Evolutionary conservation across 2,888 invertebrate genomes (phyloP), one percentile per base, ranked within the genome.

Genomic region (Neuroscelio doddi): DNA sequence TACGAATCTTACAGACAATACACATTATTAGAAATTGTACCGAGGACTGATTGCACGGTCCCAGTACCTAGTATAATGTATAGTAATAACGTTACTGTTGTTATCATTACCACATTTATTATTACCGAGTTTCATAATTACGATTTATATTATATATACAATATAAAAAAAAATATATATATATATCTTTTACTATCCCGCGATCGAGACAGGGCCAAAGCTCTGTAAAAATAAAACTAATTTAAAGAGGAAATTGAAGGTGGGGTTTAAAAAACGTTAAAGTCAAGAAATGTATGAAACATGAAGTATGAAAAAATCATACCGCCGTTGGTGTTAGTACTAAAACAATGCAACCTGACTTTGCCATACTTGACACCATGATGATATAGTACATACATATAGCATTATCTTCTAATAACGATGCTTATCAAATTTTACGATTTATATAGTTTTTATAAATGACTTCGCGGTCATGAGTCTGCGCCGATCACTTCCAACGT

Each of bases 1-100:
- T 72, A 70, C 69, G 71, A 74, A 72, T 65, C 69, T 70, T 74
- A 63, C 71, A 72, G 71, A 74, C 73, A 74, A 74, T 74, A 74
- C 72, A 72, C 66, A 72, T 70, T 74, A 72, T 71, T 72, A 72
- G 70, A 74, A 71, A 71, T 74, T 70, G 70, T 71, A 68, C 68
- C 46, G 58, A 57, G 61, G 38, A 53, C 27, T 17, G 46, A 47
- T 56, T 44, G 50, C 56, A 53, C 52, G 62, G 53, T 57, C 64
- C 39, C 51, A 55, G 69, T 67, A 67, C 69, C 50, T 70, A 70
- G 69, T 63, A 74, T 72, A 70, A 71, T 70, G 66, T 71, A 74
- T 71, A 72, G 69, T 70, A 72, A 69, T 69, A 71, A 70, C 72
- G 69, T 71, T 73, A 75, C 67, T 71, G 71, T 72, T 71, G 70